Percentiles rank a stretch among this genome's conserved stretches.
These are phyloP conservation scores for Mionectes macconnelli DNA, from an alignment of 2,113 vertebrate genomes.

Conservation along the genomic window DNA sequence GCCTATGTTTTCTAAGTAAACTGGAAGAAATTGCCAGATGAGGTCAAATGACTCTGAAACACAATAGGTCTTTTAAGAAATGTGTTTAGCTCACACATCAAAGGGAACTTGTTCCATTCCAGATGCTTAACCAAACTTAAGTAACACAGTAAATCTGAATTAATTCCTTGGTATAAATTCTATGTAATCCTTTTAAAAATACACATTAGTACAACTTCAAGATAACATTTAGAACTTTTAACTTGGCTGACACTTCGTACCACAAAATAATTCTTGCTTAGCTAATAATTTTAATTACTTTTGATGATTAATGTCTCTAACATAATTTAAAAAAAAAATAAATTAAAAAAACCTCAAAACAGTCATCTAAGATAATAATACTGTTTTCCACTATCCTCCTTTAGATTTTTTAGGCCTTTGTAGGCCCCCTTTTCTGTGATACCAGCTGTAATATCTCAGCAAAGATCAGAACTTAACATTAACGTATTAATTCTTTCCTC, in stretches of 20 bases:
- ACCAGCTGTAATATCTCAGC: neutral
- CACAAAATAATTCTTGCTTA: neutral
- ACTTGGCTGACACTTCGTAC: neutral
- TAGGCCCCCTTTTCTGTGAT: neutral
- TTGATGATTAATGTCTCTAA: neutral
- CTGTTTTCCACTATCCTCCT: neutral
- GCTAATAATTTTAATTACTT: neutral
- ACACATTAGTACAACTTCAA: neutral
- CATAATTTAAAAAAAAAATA: neutral
- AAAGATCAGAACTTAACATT: neutral
- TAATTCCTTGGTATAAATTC: neutral
- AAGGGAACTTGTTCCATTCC: neutral
- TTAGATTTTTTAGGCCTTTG: neutral
- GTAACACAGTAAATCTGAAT: neutral
- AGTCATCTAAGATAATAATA: neutral
- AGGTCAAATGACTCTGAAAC: conserved; percentile 35
- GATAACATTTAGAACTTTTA: neutral
- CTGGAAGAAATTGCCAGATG: conserved; percentile 35
- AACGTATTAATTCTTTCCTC: neutral
- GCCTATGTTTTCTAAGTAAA: conserved; percentile 46
- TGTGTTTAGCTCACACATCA: neutral
- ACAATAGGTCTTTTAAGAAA: conserved; percentile 36
- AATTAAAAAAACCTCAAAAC: accelerated
- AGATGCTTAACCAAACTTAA: neutral
- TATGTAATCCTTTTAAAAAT: neutral